phyloP scores from a whole-genome alignment of 2,113 vertebrate genomes.

The Ailurus styani region DNA sequence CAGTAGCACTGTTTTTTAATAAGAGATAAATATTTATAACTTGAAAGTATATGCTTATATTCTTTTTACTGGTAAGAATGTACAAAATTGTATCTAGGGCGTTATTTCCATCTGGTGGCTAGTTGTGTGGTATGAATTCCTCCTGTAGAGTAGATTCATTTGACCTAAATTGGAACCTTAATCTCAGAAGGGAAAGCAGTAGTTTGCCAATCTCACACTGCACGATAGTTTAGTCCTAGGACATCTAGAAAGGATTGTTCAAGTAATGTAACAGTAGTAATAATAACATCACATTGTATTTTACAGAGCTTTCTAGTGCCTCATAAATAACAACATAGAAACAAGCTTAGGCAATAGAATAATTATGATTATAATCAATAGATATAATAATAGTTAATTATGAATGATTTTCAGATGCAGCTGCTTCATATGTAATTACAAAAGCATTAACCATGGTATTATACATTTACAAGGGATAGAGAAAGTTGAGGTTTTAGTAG shows the following conservation, averaged over 20 bases:
- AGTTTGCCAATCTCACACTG: not conserved
- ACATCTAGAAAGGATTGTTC: not conserved
- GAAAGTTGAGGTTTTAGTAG: not conserved
- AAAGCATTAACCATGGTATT: not conserved
- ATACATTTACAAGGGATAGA: not conserved
- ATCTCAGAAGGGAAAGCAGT: not conserved
- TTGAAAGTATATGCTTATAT: not conserved
- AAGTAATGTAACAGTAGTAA: not conserved
- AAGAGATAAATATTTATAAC: not conserved
- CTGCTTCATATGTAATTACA: not conserved
- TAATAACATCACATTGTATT: not conserved
- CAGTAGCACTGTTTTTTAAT: not conserved
- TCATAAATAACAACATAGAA: not conserved
- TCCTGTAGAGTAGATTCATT: not conserved
- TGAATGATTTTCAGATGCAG: not conserved
- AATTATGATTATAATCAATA: not conserved
- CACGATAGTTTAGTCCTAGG: not conserved
- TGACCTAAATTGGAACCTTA: not conserved
- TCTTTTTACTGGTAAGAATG: not conserved
- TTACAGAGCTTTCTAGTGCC: not conserved
- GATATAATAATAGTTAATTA: not conserved
- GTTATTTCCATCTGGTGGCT: not conserved
- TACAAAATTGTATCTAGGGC: not conserved
- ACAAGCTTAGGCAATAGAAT: not conserved
- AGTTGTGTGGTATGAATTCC: not conserved